phyloP scores from a whole-genome alignment of 2,888 invertebrate genomes.

The Dendrolimus pini region DNA sequence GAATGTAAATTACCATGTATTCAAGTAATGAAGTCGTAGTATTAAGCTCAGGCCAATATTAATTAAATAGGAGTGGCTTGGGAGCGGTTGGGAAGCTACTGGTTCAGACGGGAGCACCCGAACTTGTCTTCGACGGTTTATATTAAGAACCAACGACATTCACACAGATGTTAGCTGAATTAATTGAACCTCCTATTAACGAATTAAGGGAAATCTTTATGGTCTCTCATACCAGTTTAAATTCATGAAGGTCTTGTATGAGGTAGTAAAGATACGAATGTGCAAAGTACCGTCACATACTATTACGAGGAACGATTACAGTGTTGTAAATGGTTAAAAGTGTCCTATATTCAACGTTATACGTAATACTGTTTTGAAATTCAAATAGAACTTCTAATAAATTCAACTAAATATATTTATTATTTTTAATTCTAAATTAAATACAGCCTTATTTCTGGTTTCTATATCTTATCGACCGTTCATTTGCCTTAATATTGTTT shows the following conservation, averaged over 20 bases:
- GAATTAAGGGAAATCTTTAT: too few species aligned
- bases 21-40: neutral
- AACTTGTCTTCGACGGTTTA: neutral
- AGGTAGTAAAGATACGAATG: neutral
- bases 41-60: neutral
- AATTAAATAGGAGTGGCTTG: neutral
- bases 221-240: neutral
- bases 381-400: too few species aligned
- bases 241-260: neutral
- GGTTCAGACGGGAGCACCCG: neutral
- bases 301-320: too few species aligned
- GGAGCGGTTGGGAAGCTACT: neutral
- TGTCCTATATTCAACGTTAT: too few species aligned
- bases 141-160: neutral
- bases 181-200: neutral
- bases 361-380: too few species aligned
- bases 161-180: neutral
- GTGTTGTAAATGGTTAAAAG: too few species aligned
- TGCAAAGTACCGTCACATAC: neutral
- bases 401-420: too few species aligned
- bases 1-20: neutral
- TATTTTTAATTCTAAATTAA: too few species aligned
- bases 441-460: too few species aligned
- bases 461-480: too few species aligned
- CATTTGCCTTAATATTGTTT: too few species aligned